Evolutionary conservation across 1,140 invertebrate species (phyloP).

Genomic region (Lethrus apterus): DNA sequence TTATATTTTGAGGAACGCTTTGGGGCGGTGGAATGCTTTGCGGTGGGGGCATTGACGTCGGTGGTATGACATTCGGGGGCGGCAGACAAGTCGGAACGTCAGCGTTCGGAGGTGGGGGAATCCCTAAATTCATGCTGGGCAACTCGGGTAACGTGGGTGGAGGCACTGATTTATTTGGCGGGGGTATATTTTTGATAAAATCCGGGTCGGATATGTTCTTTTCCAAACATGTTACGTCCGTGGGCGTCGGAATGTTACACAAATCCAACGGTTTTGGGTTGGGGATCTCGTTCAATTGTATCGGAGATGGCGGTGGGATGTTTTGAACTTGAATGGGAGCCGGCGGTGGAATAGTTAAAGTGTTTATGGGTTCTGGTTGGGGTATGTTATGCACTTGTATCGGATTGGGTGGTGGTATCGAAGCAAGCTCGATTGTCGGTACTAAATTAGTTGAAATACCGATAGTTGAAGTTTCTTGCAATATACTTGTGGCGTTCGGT

Average conservation of each 20-base stretch:
- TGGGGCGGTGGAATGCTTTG: slow-evolving; percentile 14
- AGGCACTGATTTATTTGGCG: slow-evolving; percentile 39
- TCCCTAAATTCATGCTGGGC: slow-evolving; percentile 18
- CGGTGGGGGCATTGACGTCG: slow-evolving; percentile 33
- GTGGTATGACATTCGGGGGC: slow-evolving; percentile 37
- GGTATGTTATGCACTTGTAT: slow-evolving; percentile 42
- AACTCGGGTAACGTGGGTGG: slow-evolving; percentile 32
- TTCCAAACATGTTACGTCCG: slow-evolving; percentile 29
- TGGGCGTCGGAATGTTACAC: slow-evolving; percentile 38
- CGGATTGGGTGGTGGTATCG: slow-evolving; percentile 39
- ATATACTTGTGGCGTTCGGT: slow-evolving; percentile 22
- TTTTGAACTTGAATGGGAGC: slow-evolving; percentile 45
- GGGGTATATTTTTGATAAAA: slow-evolving; percentile 40
- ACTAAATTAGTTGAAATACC: slow-evolving; percentile 19
- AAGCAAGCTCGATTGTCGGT: slow-evolving; percentile 30
- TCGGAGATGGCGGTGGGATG: slow-evolving; percentile 44
- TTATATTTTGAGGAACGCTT: slow-evolving; percentile 4
- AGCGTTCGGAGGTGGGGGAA: slow-evolving; percentile 15
- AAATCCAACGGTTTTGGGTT: slow-evolving; percentile 39
- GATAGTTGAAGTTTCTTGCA: slow-evolving; percentile 15
- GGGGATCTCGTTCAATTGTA: slow-evolving; percentile 40
- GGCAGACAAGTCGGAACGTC: slow-evolving; percentile 30
- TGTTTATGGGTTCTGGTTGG: slow-evolving; percentile 37
- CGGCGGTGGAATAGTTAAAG: slow-evolving; percentile 42
- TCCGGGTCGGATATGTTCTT: slow-evolving; percentile 29